phyloP scores from a whole-genome alignment of 2,113 vertebrate species.

The Saguinus imperator region DNA sequence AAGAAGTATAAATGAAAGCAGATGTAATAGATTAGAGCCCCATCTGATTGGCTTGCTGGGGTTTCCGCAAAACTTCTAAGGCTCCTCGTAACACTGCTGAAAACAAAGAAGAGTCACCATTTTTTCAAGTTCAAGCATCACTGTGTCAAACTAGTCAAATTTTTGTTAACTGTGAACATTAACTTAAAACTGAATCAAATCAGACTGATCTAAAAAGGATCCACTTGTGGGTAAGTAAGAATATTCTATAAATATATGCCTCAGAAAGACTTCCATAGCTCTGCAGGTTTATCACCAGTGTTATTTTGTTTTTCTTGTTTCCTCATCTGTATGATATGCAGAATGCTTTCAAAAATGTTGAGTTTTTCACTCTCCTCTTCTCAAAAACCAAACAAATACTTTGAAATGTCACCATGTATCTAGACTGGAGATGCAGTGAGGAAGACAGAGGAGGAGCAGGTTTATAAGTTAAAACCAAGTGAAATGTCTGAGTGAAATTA shows the following conservation, averaged over 20 bases:
- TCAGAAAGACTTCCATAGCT: not conserved
- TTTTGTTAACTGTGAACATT: constrained; percentile 30
- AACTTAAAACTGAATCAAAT: not conserved
- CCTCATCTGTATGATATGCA: not conserved
- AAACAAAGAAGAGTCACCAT: not conserved
- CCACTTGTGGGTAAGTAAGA: not conserved
- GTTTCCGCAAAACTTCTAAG: not conserved
- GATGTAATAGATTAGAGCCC: not conserved
- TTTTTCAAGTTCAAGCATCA: not conserved
- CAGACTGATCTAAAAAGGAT: not conserved
- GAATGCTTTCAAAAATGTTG: not conserved
- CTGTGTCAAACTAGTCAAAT: not conserved
- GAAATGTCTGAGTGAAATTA: not conserved
- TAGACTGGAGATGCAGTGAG: not conserved
- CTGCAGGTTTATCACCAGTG: not conserved
- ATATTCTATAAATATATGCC: not conserved
- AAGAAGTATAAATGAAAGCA: constrained; percentile 13
- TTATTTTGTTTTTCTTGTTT: not conserved
- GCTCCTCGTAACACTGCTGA: not conserved
- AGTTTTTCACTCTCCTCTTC: not conserved
- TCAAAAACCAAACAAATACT: not conserved
- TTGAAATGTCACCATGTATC: not conserved
- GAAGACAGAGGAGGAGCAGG: not conserved
- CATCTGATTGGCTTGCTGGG: not conserved
- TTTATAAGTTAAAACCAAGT: not conserved